These are phyloP conservation scores for Neotoxoptera formosana DNA, from an alignment of 1,140 invertebrate species.

Conservation along the genomic window DNA sequence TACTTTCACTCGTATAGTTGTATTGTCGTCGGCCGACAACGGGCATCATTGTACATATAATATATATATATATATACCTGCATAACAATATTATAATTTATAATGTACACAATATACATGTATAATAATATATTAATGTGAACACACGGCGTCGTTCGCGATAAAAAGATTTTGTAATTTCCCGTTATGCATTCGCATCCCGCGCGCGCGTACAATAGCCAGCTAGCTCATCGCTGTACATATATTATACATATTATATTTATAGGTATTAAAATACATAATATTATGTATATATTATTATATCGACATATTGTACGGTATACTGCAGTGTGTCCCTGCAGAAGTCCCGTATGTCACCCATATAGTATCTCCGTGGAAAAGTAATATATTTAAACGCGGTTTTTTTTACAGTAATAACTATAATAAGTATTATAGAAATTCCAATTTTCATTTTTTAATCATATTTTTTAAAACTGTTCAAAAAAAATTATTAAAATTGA, in stretches of 20 bases:
- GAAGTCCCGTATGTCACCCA: too few relatives aligned
- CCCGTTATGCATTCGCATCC: slow-evolving; percentile 5
- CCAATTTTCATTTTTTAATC: too few relatives aligned
- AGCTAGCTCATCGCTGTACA: background rate
- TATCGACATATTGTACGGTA: background rate
- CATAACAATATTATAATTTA: slow-evolving; percentile 23
- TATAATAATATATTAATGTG: background rate
- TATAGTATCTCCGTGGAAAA: too few relatives aligned
- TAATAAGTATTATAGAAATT: too few relatives aligned
- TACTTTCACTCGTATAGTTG: slow-evolving; percentile 48
- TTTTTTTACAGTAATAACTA: too few relatives aligned
- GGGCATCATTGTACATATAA: too few relatives aligned
- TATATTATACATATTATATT: too few relatives aligned
- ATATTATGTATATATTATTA: background rate
- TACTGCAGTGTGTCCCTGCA: too few relatives aligned
- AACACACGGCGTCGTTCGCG: background rate
- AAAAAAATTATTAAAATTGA: too few relatives aligned
- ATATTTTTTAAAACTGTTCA: too few relatives aligned
- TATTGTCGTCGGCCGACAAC: slow-evolving; percentile 17
- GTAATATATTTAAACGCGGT: too few relatives aligned
- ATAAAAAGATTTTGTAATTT: slow-evolving; percentile 41
- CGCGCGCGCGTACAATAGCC: background rate
- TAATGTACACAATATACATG: background rate
- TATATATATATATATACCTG: too few relatives aligned
- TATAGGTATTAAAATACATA: background rate